phyloP scores from a whole-genome alignment of 2,797 vertebrate genomes.

The Enteromius unitaeniatus region DNA sequence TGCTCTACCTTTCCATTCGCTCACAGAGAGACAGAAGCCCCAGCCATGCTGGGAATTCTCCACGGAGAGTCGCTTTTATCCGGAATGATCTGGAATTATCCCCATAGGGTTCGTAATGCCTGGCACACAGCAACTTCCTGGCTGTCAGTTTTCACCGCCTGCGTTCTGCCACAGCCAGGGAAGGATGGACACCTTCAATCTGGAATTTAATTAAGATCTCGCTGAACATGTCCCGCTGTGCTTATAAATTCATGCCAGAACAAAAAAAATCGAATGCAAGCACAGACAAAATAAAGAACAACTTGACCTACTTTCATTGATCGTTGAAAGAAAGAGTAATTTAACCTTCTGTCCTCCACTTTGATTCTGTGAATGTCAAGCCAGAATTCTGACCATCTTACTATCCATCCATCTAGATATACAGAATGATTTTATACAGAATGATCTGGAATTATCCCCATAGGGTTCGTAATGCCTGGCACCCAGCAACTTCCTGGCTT shows the following conservation, averaged over 20 bases:
- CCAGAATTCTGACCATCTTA: not conserved
- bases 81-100: slow-evolving; percentile 68
- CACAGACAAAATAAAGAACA: slow-evolving; percentile 10
- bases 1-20: slow-evolving; percentile 36
- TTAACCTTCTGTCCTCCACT: not conserved
- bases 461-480: slow-evolving; percentile 54
- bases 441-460: slow-evolving; percentile 68
- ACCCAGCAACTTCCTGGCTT: slow-evolving; percentile 30
- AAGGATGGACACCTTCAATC: slow-evolving; percentile 50
- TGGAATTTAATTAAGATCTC: slow-evolving; percentile 65
- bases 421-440: slow-evolving; percentile 66
- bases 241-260: slow-evolving; percentile 21
- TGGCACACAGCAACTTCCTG: slow-evolving; percentile 29
- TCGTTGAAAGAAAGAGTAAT: not conserved
- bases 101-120: slow-evolving; percentile 58
- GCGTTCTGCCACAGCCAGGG: slow-evolving; percentile 45
- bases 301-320: slow-evolving; percentile 29
- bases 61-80: slow-evolving; percentile 70
- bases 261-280: not conserved
- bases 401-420: not conserved
- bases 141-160: slow-evolving; percentile 50
- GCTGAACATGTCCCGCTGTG: slow-evolving; percentile 16
- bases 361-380: not conserved
- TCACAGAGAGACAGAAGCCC: slow-evolving; percentile 54
- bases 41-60: slow-evolving; percentile 62